phyloP scores from a whole-genome alignment of 2,113 vertebrate species.

The Misgurnus mizolepis region DNA sequence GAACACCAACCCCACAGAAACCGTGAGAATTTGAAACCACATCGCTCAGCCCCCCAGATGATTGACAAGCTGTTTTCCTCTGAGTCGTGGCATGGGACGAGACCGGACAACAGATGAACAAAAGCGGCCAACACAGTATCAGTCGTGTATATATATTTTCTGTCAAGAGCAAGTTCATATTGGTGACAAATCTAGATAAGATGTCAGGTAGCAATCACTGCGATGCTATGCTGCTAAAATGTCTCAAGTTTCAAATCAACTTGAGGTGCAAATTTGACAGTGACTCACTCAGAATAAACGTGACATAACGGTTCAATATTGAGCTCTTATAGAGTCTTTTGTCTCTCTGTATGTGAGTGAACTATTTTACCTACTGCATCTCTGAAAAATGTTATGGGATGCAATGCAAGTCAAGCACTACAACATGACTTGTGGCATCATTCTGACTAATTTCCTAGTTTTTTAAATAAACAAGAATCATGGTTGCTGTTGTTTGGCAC shows the following conservation, averaged over 20 bases:
- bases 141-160: neutral
- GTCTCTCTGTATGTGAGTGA: slow-evolving; percentile 39
- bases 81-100: slow-evolving; percentile 32
- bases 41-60: slow-evolving; percentile 17
- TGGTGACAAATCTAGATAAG: slow-evolving; percentile 34
- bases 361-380: too few relatives aligned
- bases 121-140: neutral
- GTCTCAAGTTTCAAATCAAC: neutral
- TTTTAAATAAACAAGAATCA: too few relatives aligned
- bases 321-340: neutral
- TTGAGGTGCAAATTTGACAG: neutral
- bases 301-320: neutral
- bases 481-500: too few relatives aligned
- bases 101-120: slow-evolving; percentile 39
- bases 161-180: slow-evolving; percentile 21
- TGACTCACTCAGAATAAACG: neutral
- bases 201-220: slow-evolving; percentile 34
- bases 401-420: too few relatives aligned
- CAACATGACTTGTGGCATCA: too few relatives aligned
- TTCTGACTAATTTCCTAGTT: too few relatives aligned
- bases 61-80: slow-evolving; percentile 42
- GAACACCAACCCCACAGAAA: slow-evolving; percentile 34
- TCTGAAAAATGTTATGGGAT: too few relatives aligned
- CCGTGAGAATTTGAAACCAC: slow-evolving; percentile 28
- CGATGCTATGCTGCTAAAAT: neutral